phyloP scores from a whole-genome alignment of 2,888 invertebrate genomes.

The Epiblema foenella region DNA sequence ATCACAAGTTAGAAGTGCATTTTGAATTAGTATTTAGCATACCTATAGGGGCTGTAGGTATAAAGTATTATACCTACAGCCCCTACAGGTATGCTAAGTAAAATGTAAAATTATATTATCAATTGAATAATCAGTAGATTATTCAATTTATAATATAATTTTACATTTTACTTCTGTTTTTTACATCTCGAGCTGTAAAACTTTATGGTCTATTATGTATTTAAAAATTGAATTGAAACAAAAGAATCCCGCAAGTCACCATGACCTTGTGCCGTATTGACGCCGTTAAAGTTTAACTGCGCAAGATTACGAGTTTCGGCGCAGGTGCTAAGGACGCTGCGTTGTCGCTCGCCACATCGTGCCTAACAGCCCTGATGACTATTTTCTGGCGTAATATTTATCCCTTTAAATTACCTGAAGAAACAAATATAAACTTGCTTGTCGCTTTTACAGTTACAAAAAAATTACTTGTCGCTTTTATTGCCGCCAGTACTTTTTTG shows the following conservation, averaged over 20 bases:
- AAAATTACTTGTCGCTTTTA: background rate
- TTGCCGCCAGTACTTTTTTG: background rate
- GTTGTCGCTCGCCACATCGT: conserved; percentile 2
- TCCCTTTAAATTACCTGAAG: background rate
- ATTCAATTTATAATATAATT: background rate
- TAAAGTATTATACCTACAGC: too few relatives aligned
- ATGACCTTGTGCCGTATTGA: conserved; percentile 29
- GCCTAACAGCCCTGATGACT: conserved; percentile 11
- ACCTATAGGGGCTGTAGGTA: too few relatives aligned
- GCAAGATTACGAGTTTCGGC: conserved; percentile 26
- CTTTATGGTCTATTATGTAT: conserved; percentile 1
- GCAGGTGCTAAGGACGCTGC: conserved; percentile 33
- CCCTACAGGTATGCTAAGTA: too few relatives aligned
- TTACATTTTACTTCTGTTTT: background rate
- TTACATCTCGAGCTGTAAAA: background rate
- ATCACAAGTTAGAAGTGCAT: too few relatives aligned
- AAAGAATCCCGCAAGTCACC: conserved; percentile 8
- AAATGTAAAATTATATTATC: too few relatives aligned
- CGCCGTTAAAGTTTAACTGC: conserved; percentile 50
- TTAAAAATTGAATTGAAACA: conserved; percentile 24
- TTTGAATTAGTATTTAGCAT: too few relatives aligned
- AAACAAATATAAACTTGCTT: background rate
- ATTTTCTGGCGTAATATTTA: background rate
- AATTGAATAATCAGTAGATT: too few relatives aligned
- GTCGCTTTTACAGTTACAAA: background rate